Evolutionary conservation across 2,797 vertebrate genomes (phyloP).

Genomic region (Fringilla coelebs): DNA sequence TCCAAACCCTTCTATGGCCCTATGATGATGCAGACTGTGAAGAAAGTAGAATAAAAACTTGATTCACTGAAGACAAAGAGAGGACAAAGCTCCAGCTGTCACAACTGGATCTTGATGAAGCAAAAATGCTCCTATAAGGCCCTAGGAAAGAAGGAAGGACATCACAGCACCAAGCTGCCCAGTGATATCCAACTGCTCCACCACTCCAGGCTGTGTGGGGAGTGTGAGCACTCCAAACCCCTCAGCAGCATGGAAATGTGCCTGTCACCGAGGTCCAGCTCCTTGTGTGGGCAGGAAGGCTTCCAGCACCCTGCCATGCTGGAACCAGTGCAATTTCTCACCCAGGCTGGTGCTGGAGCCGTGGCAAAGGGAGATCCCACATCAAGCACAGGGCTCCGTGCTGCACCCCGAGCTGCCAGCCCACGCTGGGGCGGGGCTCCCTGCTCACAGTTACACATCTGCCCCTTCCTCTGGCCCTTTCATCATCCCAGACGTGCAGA

Average conservation of each 20-base stretch:
- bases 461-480: neutral
- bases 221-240: rapidly evolving
- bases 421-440: neutral
- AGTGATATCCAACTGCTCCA: neutral
- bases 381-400: neutral
- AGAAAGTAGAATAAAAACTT: neutral
- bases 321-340: neutral
- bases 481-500: neutral
- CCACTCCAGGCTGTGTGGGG: rapidly evolving
- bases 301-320: neutral
- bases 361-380: neutral
- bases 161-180: neutral
- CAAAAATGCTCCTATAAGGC: neutral
- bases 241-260: neutral
- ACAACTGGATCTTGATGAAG: neutral
- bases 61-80: neutral
- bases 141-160: neutral
- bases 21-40: rapidly evolving
- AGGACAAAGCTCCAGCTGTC: neutral
- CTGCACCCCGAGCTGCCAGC: neutral
- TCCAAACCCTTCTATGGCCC: neutral
- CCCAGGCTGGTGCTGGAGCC: neutral
- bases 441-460: neutral
- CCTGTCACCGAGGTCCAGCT: rapidly evolving
- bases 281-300: neutral